phyloP scores from a whole-genome alignment of 2,888 invertebrate species.

The Mesopsocus fuscifrons region DNA sequence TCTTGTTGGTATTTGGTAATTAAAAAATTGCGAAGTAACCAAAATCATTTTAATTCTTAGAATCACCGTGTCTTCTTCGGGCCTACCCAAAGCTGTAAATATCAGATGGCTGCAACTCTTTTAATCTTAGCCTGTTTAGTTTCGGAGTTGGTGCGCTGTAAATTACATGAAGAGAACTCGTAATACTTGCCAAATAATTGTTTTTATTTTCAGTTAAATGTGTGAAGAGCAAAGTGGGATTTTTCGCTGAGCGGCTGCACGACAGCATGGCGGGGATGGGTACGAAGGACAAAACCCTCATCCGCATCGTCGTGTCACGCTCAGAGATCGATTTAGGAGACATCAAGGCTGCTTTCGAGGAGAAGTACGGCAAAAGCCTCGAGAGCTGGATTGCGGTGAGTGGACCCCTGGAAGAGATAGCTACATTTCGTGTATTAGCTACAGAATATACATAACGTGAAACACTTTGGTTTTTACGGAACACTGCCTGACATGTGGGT shows the following conservation, averaged over 20 bases:
- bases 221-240: conserved; percentile 76
- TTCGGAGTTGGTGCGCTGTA: no score
- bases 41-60: no score
- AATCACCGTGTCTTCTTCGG: no score
- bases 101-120: no score
- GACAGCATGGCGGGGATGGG: conserved; percentile 80
- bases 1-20: no score
- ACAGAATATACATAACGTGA: neutral
- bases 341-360: conserved; percentile 77
- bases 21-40: no score
- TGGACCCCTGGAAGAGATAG: no score
- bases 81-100: no score
- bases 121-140: no score
- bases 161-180: no score
- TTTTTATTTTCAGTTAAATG: conserved; percentile 46
- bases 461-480: neutral
- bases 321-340: conserved; percentile 84
- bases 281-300: conserved; percentile 80
- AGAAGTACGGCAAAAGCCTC: conserved; percentile 59
- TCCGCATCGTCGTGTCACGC: conserved; percentile 78
- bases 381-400: conserved; percentile 75
- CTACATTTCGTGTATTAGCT: conserved; percentile 1
- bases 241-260: conserved; percentile 80
- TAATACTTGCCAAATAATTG: no score
- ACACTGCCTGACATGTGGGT: neutral